Base-by-base conservation (phyloP, 2,888 invertebrate species). In the Cataglyphis rosenhaueri region DNA sequence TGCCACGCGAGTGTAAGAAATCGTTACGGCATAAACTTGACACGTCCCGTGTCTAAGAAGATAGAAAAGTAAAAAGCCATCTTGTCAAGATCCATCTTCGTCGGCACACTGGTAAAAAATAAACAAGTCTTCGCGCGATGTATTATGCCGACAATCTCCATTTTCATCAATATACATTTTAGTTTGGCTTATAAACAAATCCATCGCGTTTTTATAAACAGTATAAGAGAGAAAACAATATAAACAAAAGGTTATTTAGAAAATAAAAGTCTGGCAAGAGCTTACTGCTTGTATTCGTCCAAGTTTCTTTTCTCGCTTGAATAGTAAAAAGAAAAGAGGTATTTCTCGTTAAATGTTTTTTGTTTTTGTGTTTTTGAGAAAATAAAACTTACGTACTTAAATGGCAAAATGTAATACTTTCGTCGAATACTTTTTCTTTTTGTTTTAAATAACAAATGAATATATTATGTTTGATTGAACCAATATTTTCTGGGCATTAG, bases 1-100 rank as follows among this genome's bases (percentile, higher is more conserved):
- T 76, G 82, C 74, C 84, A 52, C 48, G 41, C 83, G 86, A 85
- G 84, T 86, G 89, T 86, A 88, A 85, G 88, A 88, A 88, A 68
- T 82, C 84, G 85, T 79, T 86, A 1, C 48, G 90, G 85, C 87
- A 87, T 88, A 90, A 89, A 87, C 52, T 86, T 89, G 92, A 92
- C 89, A 91, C 89, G 91, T 86, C 86, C 86, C 76, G 81, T 55
- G 81, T 55, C 12, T 55, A 18, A 55, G 78, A 62, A 85, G 74
- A 73, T 86, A 86, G 81, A 82, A 88, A 89, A 91, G 90, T 91
- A 90, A 90, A 92, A 74, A 32, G 44, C 21, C 10, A 5, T 48
- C 25, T 44, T 62, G 44, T 44, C 44, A 44, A n/a, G 32, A 62
- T 74, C 29, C 10, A 55, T 74, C 44, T 62, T 62, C 44, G 73